Evolutionary conservation across 2,888 invertebrate species (phyloP), one percentile per base, ranked within the genome.

Genomic region (Synanthedon myopaeformis): DNA sequence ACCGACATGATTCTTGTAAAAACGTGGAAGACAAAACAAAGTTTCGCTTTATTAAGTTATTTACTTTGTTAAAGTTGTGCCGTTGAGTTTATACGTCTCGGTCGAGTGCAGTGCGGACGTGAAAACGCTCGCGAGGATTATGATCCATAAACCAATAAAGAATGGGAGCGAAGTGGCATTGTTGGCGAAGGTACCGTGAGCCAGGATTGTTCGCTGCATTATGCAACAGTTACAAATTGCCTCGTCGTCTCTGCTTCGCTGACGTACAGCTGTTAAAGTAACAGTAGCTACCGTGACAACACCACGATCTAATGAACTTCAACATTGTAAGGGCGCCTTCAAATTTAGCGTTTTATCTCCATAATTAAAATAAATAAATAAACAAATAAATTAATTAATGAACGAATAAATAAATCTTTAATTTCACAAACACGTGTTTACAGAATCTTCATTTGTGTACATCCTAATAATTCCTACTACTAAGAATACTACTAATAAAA

Each of bases 161-260:
- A 14, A 6, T 45, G 45, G 45, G 54, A 51, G 54, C 52, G 51
- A 55, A 55, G 56, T 50, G 53, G 54, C 57, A 56, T 60, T 59
- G 61, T 61, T 51, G 55, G 52, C 54, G 55, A 6, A 45, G 6
- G 45, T 12, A 45, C 45, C 45, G 13, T 13, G 53, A 57, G 53
- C 50, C 55, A 54, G 55, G 45, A 45, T 45, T 45, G 54, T 55
- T 52, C 58, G 54, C 54, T 66, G 64, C 62, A 65, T 63, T 57
- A 65, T 66, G 63, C 65, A 66, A 57, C 57, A 63, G 66, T 61
- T 62, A 62, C 64, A 64, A 63, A 65, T 66, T 64, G 64, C 60
- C 62, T 59, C 58, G 58, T 59, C 58, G 58, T 55, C 58, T 59
- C 12, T 14, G 45, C n/a, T 45, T 35, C 35, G 45, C 45, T 5